Conservation (phyloP, 2,797 vertebrate genomes). For the Anguilla megastoma region DNA sequence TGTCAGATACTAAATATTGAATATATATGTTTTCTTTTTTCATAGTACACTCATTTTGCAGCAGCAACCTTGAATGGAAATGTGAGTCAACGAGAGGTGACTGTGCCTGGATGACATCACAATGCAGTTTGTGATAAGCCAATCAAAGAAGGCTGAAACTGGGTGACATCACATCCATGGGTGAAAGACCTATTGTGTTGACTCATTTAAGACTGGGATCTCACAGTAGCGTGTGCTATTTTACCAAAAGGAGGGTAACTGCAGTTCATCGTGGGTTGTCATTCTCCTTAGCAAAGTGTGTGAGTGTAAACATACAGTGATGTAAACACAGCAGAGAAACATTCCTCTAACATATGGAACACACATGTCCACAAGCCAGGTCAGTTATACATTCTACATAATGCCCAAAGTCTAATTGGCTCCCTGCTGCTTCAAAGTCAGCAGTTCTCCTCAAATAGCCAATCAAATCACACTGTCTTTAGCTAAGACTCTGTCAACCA, state of each 20-base stretch:
- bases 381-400: not conserved
- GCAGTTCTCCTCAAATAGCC: not conserved
- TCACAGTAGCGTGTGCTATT: not conserved
- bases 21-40: not conserved
- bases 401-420: not conserved
- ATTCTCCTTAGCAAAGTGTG: not conserved
- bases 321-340: not conserved
- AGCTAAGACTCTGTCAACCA: not conserved
- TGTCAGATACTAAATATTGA: not conserved
- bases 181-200: slow-evolving; percentile 25
- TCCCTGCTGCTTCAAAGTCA: not conserved
- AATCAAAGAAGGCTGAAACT: slow-evolving; percentile 6
- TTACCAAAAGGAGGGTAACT: not conserved
- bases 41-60: not conserved
- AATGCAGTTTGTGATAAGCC: slow-evolving; percentile 4
- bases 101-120: too few species aligned
- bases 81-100: not conserved
- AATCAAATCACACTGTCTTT: not conserved
- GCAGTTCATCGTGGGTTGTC: not conserved
- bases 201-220: not conserved
- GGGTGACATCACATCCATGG: slow-evolving; percentile 4
- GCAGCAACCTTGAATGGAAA: not conserved
- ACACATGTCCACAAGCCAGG: not conserved
- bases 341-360: slow-evolving; percentile 18
- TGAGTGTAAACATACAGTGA: not conserved